Percentiles rank a stretch among this genome's conserved stretches.
Conservation (phyloP, 2,797 vertebrate species). For the Pantherophis alleghaniensis region DNA sequence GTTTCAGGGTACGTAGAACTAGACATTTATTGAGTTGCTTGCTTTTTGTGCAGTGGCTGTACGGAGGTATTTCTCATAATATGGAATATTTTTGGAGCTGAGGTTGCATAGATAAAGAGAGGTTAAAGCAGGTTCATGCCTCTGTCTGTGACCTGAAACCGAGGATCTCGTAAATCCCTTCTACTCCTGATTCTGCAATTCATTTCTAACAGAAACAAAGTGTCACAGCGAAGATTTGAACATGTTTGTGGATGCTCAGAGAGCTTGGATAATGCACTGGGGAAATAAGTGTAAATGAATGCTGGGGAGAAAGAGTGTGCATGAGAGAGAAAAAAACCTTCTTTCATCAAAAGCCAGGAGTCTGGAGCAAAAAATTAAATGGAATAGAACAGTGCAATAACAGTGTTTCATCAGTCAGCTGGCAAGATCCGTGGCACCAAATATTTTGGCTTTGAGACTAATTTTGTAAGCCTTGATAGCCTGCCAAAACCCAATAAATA, state of each 20-base stretch:
- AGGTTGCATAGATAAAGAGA: not conserved
- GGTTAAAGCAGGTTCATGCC: not conserved
- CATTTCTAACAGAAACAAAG: not conserved
- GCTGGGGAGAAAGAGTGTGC: too few relatives aligned
- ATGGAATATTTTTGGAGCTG: not conserved
- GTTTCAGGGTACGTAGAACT: not conserved
- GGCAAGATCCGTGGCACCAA: not conserved
- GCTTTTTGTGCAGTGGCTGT: not conserved
- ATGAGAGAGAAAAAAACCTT: not conserved
- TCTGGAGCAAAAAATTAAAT: conserved; percentile 13
- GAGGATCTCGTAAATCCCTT: not conserved
- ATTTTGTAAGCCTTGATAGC: not conserved
- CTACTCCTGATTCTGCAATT: not conserved
- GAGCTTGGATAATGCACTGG: not conserved
- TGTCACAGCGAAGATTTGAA: not conserved
- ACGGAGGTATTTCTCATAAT: not conserved
- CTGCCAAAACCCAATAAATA: conserved; percentile 11
- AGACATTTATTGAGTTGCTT: not conserved
- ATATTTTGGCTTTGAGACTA: not conserved
- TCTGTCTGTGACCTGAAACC: not conserved
- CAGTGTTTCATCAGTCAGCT: not conserved
- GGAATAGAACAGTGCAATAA: not conserved
- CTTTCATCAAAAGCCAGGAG: conserved; percentile 3
- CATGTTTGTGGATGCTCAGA: not conserved
- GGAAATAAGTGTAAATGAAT: conserved; percentile 12